Base-by-base conservation (phyloP, 37 sponge, comb jelly and placozoan genomes). In the Beroe ovata region DNA sequence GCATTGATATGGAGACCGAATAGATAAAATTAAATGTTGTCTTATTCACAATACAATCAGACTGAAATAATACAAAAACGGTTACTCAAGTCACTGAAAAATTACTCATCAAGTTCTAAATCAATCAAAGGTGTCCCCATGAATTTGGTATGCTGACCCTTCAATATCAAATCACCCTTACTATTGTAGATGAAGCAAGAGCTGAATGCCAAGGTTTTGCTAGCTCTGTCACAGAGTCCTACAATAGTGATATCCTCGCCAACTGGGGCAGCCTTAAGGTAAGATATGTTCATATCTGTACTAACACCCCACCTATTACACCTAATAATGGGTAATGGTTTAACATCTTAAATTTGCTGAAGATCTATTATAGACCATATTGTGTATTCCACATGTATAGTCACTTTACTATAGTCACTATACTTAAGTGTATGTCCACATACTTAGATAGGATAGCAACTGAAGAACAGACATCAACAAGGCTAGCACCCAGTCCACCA, bases 401-500 rank as follows among this genome's bases (percentile, higher is more conserved):
- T n/a, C n/a, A n/a, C n/a, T n/a, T n/a, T n/a, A n/a, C n/a, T n/a
- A n/a, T n/a, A n/a, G n/a, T n/a, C n/a, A n/a, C n/a, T n/a, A n/a
- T n/a, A n/a, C n/a, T n/a, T n/a, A n/a, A n/a, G n/a, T n/a, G n/a
- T n/a, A n/a, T n/a, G n/a, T n/a, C n/a, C n/a, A n/a, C 54, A 4
- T 41, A 77, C 84, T 77, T 77, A 38, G 90, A 59, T 88, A 94
- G 88, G 38, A 97, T 93, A 39, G 95, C 98, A 33, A 91, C 58
- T 42, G 95, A 92, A 0, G 95, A 91, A 0, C 93, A 72, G 16
- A 60, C 29, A 84, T 97, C 98, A 19, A 97, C 93, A 42, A 97
- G 84, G 14, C 92, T 93, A 26, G 95, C 93, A n/a, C 94, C 93
- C 34, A 92, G 88, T 33, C 98, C 98, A 38, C 98, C 98, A 88